These are phyloP conservation scores for Rhombomys opimus DNA, from an alignment of 2,113 vertebrate genomes.

Conservation along the genomic window DNA sequence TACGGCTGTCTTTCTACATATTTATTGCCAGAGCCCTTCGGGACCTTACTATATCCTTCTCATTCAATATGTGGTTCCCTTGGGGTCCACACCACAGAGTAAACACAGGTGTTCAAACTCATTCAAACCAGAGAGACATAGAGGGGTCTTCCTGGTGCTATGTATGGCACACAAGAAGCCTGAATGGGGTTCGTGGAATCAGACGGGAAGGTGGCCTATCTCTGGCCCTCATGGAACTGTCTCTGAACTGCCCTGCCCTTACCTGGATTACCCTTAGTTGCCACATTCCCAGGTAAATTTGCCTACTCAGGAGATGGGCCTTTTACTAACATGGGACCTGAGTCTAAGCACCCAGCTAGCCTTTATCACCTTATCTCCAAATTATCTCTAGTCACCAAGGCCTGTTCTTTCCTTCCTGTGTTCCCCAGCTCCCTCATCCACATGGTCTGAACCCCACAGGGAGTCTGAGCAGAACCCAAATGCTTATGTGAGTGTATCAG, in stretches of 20 bases:
- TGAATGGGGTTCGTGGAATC: not conserved
- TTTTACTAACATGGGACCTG: not conserved
- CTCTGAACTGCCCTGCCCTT: not conserved
- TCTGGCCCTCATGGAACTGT: not conserved
- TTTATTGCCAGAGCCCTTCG: not conserved
- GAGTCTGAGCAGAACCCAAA: not conserved
- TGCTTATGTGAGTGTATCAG: not conserved
- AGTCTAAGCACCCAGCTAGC: not conserved
- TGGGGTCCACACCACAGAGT: not conserved
- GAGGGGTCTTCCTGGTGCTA: not conserved
- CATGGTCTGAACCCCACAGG: not conserved
- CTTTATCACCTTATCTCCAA: not conserved
- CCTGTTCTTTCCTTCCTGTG: not conserved
- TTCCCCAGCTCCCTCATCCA: no score
- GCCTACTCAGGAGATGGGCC: not conserved
- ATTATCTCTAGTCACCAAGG: not conserved
- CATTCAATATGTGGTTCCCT: not conserved
- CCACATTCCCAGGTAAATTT: not conserved
- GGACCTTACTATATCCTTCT: not conserved
- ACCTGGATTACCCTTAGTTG: not conserved
- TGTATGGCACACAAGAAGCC: not conserved
- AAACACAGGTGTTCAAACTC: not conserved
- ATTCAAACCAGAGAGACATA: not conserved
- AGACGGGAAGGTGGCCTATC: not conserved
- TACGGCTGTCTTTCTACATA: not conserved